phyloP scores from a whole-genome alignment of 1,140 invertebrate genomes.

The Hydropsyche tenuis region DNA sequence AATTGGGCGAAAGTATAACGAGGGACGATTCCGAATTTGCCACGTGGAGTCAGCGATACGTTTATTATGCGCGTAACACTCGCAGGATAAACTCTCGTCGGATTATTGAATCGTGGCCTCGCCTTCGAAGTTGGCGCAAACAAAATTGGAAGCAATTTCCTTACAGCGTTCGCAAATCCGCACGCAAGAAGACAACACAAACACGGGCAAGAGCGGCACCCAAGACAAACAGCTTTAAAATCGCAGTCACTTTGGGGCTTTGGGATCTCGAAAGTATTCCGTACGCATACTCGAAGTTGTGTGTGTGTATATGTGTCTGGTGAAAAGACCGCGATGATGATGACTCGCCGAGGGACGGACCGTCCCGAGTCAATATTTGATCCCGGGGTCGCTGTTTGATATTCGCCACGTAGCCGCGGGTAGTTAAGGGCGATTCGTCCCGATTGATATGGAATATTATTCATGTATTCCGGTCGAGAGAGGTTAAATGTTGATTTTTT shows the following conservation, averaged over 20 bases:
- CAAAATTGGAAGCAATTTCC: constrained; percentile 41
- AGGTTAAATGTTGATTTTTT: constrained; percentile 12
- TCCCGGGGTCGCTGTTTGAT: constrained; percentile 17
- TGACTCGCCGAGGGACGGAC: not conserved
- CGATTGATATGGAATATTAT: constrained; percentile 23
- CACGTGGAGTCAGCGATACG: too few species aligned
- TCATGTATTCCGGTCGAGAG: constrained; percentile 13
- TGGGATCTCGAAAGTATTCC: too few species aligned
- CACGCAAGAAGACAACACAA: constrained; percentile 40
- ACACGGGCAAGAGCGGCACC: not conserved
- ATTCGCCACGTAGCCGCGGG: constrained; percentile 23
- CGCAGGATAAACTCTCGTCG: constrained; percentile 29
- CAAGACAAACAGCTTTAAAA: constrained; percentile 32
- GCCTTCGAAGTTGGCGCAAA: constrained; percentile 34
- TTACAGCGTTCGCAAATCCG: constrained; percentile 31
- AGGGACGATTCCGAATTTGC: too few species aligned
- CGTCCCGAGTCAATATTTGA: constrained; percentile 24
- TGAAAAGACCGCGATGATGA: not conserved
- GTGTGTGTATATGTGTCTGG: not conserved
- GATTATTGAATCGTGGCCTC: constrained; percentile 34
- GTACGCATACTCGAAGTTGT: not conserved
- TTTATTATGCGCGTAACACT: too few species aligned
- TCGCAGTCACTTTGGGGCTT: constrained; percentile 16
- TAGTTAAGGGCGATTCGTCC: not conserved
- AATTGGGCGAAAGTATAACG: too few species aligned